Evolutionary conservation across 2,113 vertebrate genomes (phyloP).

Genomic region (Oreochromis tanganicae): DNA sequence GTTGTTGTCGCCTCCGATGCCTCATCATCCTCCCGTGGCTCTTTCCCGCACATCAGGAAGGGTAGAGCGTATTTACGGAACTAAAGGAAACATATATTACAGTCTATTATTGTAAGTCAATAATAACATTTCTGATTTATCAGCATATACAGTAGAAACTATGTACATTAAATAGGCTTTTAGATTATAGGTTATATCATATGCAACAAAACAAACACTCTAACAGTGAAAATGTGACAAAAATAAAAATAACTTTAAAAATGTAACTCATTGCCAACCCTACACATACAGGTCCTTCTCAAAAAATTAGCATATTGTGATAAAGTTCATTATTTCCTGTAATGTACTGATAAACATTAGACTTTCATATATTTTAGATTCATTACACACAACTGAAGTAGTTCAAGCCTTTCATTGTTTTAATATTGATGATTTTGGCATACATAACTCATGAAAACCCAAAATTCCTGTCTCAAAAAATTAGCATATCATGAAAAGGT

Average conservation of each 20-base stretch:
- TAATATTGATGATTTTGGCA: no score
- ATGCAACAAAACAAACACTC: background rate
- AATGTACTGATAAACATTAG: no score
- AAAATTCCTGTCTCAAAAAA: no score
- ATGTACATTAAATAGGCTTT: background rate
- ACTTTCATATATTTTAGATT: no score
- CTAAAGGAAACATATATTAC: constrained; percentile 13
- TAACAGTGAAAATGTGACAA: background rate
- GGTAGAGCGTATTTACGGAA: constrained; percentile 46
- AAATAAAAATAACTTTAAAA: background rate
- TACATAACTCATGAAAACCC: no score
- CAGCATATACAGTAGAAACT: background rate
- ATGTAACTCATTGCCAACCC: background rate
- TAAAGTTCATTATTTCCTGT: no score
- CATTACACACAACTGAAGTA: no score
- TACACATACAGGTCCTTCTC: background rate
- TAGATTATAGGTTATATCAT: background rate
- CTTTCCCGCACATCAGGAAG: constrained; percentile 51
- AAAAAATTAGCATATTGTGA: no score
- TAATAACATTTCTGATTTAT: background rate
- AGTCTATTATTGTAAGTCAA: background rate
- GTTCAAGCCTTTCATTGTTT: no score
- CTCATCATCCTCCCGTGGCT: constrained; percentile 21
- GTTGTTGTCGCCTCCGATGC: constrained; percentile 17
- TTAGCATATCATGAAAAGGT: no score